Evolutionary conservation across 2,888 invertebrate genomes (phyloP), one percentile per base, ranked within the genome.

Genomic region (Ophion slaviceki): DNA sequence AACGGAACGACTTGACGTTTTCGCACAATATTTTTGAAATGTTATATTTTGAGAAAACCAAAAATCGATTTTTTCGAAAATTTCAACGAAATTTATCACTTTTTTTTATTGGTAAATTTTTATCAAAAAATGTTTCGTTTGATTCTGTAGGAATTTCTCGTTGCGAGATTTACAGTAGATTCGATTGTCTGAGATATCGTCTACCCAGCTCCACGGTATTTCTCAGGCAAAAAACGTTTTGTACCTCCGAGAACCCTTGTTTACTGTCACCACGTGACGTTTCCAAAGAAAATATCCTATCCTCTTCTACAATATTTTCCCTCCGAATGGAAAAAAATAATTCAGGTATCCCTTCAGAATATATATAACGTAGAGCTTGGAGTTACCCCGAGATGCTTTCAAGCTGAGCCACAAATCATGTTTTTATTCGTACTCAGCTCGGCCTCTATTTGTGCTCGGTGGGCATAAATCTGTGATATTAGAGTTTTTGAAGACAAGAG

Each of bases 381-480:
- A 47, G 40, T 40, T 40, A 66, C 24, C 40, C 28, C 72, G 75
- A 78, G 75, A 86, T 81, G 80, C 82, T 87, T 85, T 80, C 82
- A 82, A 66, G 67, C 79, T 81, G 7, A 71, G 80, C 70, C 86
- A 86, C 86, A 86, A 86, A 86, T 86, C 86, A 86, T 71, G 40
- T 81, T 86, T 79, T 86, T 85, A 66, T 78, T 82, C 47, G 76
- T 40, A 17, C 45, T 74, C 72, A 32, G 24, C 68, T 45, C 74
- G 20, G 24, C 68, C 57, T 66, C 67, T 67, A 57, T 68, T 59
- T 28, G 47, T 59, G 17, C 77, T 17, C 40, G 67, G 32, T 57
- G 57, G 53, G 68, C 24, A 67, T 77, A 68, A 77, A 77, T 77
- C 28, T 77, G 68, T 59, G 59, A 77, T 77, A 77, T 77, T 77